Evolutionary conservation across 2,888 invertebrate genomes (phyloP).

Genomic region (Synergus umbraculus): DNA sequence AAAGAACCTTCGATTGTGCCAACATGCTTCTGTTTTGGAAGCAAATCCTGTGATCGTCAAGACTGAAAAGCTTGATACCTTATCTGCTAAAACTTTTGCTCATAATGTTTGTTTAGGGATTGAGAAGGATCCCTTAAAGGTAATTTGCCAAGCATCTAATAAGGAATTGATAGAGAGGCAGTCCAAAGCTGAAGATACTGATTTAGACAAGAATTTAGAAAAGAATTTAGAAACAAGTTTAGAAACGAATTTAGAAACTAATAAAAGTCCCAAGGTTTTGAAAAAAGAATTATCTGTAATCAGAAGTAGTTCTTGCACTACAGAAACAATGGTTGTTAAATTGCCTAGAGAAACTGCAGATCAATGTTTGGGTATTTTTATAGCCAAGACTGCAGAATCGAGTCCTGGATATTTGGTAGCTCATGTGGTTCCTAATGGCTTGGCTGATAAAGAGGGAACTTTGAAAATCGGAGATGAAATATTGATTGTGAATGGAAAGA

Average conservation of each 20-base stretch:
- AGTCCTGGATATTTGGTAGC: slow-evolving; percentile 83
- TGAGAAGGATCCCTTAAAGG: slow-evolving; percentile 54
- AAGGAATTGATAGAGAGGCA: slow-evolving; percentile 43
- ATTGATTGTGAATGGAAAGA: slow-evolving; percentile 85
- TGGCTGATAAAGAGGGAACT: slow-evolving; percentile 85
- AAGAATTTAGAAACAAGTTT: slow-evolving; percentile 15
- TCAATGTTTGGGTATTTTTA: slow-evolving; percentile 86
- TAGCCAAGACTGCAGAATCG: slow-evolving; percentile 81
- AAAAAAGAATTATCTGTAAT: slow-evolving; percentile 60
- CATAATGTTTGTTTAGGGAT: slow-evolving; percentile 55
- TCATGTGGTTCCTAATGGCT: slow-evolving; percentile 84
- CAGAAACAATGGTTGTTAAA: slow-evolving; percentile 78
- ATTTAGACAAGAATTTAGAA: slow-evolving; percentile 26
- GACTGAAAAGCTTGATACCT: slow-evolving; percentile 21
- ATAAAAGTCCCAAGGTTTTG: background rate
- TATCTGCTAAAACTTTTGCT: slow-evolving; percentile 33
- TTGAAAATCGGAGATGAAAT: slow-evolving; percentile 85
- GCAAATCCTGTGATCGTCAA: slow-evolving; percentile 49
- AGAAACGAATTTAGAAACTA: slow-evolving; percentile 35
- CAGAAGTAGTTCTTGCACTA: slow-evolving; percentile 65
- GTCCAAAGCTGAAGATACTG: slow-evolving; percentile 36
- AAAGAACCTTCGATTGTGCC: slow-evolving; percentile 52
- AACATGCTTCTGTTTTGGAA: slow-evolving; percentile 49
- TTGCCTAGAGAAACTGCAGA: slow-evolving; percentile 80
- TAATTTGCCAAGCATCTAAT: slow-evolving; percentile 54